A percentile compares a stretch with the other conserved stretches of the same genome.
These are phyloP conservation scores for Saturnia japonica DNA, from an alignment of 2,888 invertebrate genomes.

Conservation along the genomic window DNA sequence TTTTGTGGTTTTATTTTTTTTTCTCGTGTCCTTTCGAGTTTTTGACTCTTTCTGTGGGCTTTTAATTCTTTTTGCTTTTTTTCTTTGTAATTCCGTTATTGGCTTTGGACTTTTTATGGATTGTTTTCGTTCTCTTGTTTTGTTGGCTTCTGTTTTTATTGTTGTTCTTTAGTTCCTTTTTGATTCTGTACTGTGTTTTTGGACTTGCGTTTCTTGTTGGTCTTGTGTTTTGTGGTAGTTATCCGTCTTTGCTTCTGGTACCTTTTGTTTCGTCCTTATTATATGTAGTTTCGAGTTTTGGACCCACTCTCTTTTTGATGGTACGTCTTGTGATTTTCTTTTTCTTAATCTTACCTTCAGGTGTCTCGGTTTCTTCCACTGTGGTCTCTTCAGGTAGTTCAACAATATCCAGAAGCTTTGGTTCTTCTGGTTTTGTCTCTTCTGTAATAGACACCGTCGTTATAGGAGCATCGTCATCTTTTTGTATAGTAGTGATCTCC, in stretches of 20 bases:
- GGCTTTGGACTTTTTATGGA: too few species aligned
- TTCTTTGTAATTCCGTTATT: too few species aligned
- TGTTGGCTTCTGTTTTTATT: too few species aligned
- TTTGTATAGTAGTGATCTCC: conserved; percentile 28
- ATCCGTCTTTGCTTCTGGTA: conserved; percentile 48
- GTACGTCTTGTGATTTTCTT: conserved; percentile 42
- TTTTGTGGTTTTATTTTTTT: too few species aligned
- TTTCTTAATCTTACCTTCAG: conserved; percentile 46
- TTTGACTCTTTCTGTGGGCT: too few species aligned
- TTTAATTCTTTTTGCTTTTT: too few species aligned
- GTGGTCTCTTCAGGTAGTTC: conserved; percentile 12
- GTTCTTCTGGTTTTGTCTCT: conserved; percentile 24
- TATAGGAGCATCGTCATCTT: conserved; percentile 30
- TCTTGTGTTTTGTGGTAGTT: conserved; percentile 31
- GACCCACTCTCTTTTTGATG: conserved; percentile 39
- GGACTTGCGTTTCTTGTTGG: too few species aligned
- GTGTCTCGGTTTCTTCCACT: conserved; percentile 43
- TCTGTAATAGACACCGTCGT: conserved; percentile 30
- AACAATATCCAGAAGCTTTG: conserved; percentile 23
- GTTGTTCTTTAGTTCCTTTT: too few species aligned
- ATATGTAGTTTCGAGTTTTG: conserved; percentile 40
- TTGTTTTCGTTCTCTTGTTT: too few species aligned
- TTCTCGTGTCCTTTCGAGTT: too few species aligned
- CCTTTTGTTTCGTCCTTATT: conserved; percentile 41
- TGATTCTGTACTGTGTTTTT: too few species aligned